Evolutionary conservation across 2,113 vertebrate genomes (phyloP).

Genomic region (Antennarius striatus): DNA sequence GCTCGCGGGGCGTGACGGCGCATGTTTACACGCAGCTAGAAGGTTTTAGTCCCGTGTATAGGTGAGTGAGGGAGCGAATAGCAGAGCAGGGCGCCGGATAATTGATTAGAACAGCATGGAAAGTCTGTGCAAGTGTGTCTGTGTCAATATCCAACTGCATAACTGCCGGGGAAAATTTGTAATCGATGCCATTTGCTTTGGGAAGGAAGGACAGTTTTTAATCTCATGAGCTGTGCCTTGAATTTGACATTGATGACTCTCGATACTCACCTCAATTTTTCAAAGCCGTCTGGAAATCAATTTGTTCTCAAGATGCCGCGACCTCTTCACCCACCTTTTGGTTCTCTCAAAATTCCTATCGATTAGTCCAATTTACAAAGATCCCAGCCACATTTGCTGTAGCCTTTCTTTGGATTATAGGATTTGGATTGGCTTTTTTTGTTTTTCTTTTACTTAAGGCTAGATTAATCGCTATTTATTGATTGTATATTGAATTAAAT

Average conservation of each 20-base stretch:
- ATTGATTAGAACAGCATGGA: conserved; percentile 42
- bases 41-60: not conserved
- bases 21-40: conserved; percentile 13
- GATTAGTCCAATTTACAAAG: conserved; percentile 60
- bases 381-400: conserved; percentile 37
- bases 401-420: conserved; percentile 54
- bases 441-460: conserved; percentile 47
- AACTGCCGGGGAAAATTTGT: conserved; percentile 29
- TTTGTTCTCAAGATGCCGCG: conserved; percentile 65
- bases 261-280: conserved; percentile 70
- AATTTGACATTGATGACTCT: conserved; percentile 63
- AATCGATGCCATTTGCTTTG: conserved; percentile 52
- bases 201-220: conserved; percentile 55
- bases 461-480: conserved; percentile 45
- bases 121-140: conserved; percentile 16
- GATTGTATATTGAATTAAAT: conserved; percentile 43
- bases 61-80: not conserved
- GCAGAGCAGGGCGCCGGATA: not conserved
- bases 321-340: conserved; percentile 66
- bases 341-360: conserved; percentile 66
- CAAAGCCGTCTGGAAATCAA: conserved; percentile 62
- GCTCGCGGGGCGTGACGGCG: not conserved
- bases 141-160: conserved; percentile 37
- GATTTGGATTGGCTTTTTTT: conserved; percentile 59
- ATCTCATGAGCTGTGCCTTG: conserved; percentile 44